Evolutionary conservation across 1,140 invertebrate genomes (phyloP).

Genomic region (Helicoverpa armigera): DNA sequence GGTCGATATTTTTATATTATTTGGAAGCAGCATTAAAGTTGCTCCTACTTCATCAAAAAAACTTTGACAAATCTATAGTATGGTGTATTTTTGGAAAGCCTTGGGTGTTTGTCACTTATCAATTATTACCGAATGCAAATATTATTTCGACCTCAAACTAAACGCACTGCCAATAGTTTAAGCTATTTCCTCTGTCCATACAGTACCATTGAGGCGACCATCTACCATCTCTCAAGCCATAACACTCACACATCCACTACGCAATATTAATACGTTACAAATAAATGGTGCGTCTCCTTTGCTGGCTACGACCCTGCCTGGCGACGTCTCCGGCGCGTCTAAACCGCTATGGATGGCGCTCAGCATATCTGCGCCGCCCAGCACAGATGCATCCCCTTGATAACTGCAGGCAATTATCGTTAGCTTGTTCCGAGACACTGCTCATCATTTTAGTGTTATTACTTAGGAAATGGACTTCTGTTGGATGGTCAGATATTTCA

Average conservation of each 20-base stretch:
- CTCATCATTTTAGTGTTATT: constrained; percentile 43
- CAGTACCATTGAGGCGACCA: neutral
- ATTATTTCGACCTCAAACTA: too few species aligned
- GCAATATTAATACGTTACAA: constrained; percentile 11
- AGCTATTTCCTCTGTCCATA: neutral
- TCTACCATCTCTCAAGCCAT: neutral
- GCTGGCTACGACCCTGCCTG: neutral
- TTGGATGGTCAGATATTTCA: neutral
- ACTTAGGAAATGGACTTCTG: constrained; percentile 1
- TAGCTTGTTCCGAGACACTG: constrained; percentile 19
- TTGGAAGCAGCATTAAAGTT: too few species aligned
- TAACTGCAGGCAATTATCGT: constrained; percentile 40
- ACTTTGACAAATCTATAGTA: too few species aligned
- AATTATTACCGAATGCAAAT: too few species aligned
- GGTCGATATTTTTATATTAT: too few species aligned
- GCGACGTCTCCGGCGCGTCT: neutral
- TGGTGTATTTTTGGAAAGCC: too few species aligned
- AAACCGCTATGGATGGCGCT: constrained; percentile 23
- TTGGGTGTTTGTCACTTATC: too few species aligned
- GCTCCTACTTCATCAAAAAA: too few species aligned
- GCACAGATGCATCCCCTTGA: constrained; percentile 29
- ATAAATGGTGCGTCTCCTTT: neutral
- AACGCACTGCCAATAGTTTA: neutral
- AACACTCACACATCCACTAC: neutral
- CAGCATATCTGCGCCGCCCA: neutral